Percentiles rank a stretch among this genome's conserved stretches.
Evolutionary conservation across 2,888 invertebrate species (phyloP).

Genomic region (Rhopalosiphum nymphaeae): DNA sequence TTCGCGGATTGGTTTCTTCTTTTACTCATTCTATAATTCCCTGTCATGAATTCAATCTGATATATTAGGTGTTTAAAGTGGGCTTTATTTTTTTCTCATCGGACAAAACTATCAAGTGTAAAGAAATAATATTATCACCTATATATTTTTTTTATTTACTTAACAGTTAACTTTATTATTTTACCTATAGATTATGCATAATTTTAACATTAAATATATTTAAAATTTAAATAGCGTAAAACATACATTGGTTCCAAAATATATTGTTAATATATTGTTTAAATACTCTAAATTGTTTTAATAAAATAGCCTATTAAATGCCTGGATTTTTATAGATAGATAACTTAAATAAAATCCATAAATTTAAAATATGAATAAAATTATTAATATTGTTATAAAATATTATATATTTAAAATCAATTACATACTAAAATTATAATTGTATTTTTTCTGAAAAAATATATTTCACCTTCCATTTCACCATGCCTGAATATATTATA

Average conservation of each 20-base stretch:
- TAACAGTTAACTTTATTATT: not conserved
- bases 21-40: not conserved
- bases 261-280: not conserved
- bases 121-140: not conserved
- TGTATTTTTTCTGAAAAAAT: no score
- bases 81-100: not conserved
- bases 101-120: not conserved
- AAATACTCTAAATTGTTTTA: not conserved
- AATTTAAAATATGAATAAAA: no score
- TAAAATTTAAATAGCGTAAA: not conserved
- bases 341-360: not conserved
- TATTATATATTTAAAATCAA: no score
- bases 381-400: no score
- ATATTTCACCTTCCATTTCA: no score
- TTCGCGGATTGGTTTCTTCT: slow-evolving; percentile 12
- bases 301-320: not conserved
- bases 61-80: not conserved
- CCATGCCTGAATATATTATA: not conserved
- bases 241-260: not conserved
- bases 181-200: not conserved
- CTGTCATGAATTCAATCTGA: not conserved
- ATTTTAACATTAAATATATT: not conserved
- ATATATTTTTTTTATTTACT: not conserved
- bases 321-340: not conserved
- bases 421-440: no score